Evolutionary conservation across 2,113 vertebrate genomes (phyloP).

Genomic region (Prietella phreatophila): DNA sequence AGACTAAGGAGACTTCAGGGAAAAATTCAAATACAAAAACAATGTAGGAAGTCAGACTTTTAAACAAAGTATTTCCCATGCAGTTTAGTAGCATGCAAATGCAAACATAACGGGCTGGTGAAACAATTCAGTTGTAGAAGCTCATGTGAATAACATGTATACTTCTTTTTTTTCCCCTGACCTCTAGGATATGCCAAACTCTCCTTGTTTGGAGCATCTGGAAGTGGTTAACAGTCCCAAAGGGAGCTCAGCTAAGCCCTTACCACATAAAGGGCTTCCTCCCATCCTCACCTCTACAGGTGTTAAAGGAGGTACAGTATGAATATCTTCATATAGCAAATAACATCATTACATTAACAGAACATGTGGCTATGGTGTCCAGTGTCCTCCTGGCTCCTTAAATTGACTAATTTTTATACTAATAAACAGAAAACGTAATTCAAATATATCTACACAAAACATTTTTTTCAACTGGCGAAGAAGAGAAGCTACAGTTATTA

Average conservation of each 20-base stretch:
- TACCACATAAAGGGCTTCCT: constrained; percentile 91
- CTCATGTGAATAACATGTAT: background rate
- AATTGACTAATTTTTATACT: background rate
- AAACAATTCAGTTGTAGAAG: background rate
- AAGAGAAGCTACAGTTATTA: background rate
- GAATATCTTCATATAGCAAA: background rate
- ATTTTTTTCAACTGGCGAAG: background rate
- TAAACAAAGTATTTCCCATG: background rate
- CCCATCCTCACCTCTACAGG: constrained; percentile 97
- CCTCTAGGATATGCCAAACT: constrained; percentile 73
- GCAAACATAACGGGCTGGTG: background rate
- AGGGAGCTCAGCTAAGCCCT: constrained; percentile 87
- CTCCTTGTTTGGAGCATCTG: constrained; percentile 77
- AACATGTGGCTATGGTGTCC: background rate
- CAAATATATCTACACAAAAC: background rate
- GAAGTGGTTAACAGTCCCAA: constrained; percentile 86
- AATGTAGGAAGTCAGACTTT: background rate
- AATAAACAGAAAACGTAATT: background rate
- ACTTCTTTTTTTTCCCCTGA: background rate
- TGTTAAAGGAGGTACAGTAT: constrained; percentile 89
- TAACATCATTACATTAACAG: background rate
- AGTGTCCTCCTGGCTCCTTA: too few relatives aligned
- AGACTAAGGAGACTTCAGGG: background rate
- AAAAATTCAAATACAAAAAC: background rate
- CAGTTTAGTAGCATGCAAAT: background rate